phyloP scores from a whole-genome alignment of 2,888 invertebrate genomes.

The Eupithecia subfuscata region DNA sequence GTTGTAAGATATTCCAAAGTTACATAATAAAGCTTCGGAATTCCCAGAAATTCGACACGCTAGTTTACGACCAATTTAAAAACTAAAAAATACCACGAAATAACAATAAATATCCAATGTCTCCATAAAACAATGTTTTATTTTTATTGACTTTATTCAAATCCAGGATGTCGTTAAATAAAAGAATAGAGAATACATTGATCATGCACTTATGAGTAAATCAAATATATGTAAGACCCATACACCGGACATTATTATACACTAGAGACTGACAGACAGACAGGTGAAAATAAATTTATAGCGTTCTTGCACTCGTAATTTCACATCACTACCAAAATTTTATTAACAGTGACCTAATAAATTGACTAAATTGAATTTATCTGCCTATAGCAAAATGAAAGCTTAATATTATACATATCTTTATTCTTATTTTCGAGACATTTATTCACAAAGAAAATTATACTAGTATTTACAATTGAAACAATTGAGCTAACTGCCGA shows the following conservation, averaged over 20 bases:
- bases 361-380: background rate
- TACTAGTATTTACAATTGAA: too few species aligned
- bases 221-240: too few species aligned
- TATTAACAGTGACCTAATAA: background rate
- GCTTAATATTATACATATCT: background rate
- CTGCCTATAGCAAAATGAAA: background rate
- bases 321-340: background rate
- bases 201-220: background rate
- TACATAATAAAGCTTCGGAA: slow-evolving; percentile 35
- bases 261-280: too few species aligned
- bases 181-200: background rate
- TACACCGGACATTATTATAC: too few species aligned
- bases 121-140: slow-evolving; percentile 15
- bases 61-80: slow-evolving; percentile 32
- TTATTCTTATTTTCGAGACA: too few species aligned
- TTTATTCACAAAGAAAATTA: too few species aligned
- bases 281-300: background rate
- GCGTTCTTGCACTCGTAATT: background rate
- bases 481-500: too few species aligned
- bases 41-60: slow-evolving; percentile 30
- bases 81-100: slow-evolving; percentile 27
- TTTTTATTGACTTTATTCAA: slow-evolving; percentile 23
- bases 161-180: slow-evolving; percentile 33
- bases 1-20: slow-evolving; percentile 48
- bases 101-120: slow-evolving; percentile 33